phyloP scores from a whole-genome alignment of 2,888 invertebrate species.

The Minunthozetes semirufus region DNA sequence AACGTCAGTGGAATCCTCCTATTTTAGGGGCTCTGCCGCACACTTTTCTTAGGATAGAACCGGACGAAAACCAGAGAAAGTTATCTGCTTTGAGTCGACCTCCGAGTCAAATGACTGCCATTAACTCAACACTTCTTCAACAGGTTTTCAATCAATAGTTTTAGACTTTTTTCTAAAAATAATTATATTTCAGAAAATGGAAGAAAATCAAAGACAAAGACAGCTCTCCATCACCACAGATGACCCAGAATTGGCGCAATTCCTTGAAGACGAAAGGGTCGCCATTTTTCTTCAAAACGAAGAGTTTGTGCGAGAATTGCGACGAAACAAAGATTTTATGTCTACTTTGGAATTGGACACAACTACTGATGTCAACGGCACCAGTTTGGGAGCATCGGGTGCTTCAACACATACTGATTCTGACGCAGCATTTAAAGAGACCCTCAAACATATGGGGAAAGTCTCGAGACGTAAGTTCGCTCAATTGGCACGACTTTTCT shows the following conservation, averaged over 20 bases:
- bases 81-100: not conserved
- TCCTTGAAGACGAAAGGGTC: constrained; percentile 76
- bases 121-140: constrained; percentile 31
- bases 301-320: constrained; percentile 77
- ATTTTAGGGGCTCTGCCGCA: constrained; percentile 69
- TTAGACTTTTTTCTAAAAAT: not conserved
- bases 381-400: not conserved
- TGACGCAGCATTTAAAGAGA: constrained; percentile 66
- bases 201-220: constrained; percentile 51
- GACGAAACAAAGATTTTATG: constrained; percentile 80
- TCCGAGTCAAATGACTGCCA: constrained; percentile 12
- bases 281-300: constrained; percentile 81
- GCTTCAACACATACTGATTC: constrained; percentile 39
- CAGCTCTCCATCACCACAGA: constrained; percentile 45
- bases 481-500: constrained; percentile 68
- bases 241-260: constrained; percentile 52
- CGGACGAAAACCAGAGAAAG: constrained; percentile 31
- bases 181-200: constrained; percentile 50
- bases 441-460: constrained; percentile 75
- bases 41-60: constrained; percentile 62
- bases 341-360: constrained; percentile 59
- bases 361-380: not conserved
- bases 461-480: constrained; percentile 73
- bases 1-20: constrained; percentile 68
- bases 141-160: constrained; percentile 30